phyloP scores from a whole-genome alignment of 2,888 invertebrate species.

The Trichopoda pennipes region DNA sequence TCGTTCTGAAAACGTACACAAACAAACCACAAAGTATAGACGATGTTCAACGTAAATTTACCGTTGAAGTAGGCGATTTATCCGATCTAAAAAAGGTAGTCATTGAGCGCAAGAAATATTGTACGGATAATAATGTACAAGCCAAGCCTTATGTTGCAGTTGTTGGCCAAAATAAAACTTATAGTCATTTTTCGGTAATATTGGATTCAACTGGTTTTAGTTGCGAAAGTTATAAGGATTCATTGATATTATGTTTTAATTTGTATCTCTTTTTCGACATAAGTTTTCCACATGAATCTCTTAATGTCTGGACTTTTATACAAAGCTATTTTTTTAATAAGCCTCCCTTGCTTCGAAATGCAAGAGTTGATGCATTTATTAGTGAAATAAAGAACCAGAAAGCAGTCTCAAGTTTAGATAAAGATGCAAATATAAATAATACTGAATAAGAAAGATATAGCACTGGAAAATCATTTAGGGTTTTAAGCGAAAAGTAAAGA shows the following conservation, averaged over 20 bases:
- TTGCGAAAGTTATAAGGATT: slow-evolving; percentile 55
- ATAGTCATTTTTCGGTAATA: slow-evolving; percentile 47
- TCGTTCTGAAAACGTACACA: slow-evolving; percentile 6
- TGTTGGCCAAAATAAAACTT: slow-evolving; percentile 24
- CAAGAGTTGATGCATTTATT: slow-evolving; percentile 31
- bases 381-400: too few species aligned
- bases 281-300: slow-evolving; percentile 43
- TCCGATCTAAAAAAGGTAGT: slow-evolving; percentile 40
- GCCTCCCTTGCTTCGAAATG: slow-evolving; percentile 32
- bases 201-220: slow-evolving; percentile 35
- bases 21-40: neutral
- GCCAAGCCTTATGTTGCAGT: slow-evolving; percentile 56
- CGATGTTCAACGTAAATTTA: slow-evolving; percentile 41
- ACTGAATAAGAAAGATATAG: too few species aligned
- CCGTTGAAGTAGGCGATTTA: slow-evolving; percentile 36
- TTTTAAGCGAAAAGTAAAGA: too few species aligned
- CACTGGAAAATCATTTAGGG: too few species aligned
- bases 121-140: slow-evolving; percentile 34
- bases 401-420: too few species aligned
- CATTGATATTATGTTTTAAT: slow-evolving; percentile 55
- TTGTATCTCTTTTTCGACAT: slow-evolving; percentile 58
- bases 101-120: slow-evolving; percentile 51
- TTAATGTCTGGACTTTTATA: slow-evolving; percentile 52
- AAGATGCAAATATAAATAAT: too few species aligned
- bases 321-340: slow-evolving; percentile 17